These are phyloP conservation scores for Melanchra persicariae DNA, from an alignment of 2,888 invertebrate species.

Conservation along the genomic window DNA sequence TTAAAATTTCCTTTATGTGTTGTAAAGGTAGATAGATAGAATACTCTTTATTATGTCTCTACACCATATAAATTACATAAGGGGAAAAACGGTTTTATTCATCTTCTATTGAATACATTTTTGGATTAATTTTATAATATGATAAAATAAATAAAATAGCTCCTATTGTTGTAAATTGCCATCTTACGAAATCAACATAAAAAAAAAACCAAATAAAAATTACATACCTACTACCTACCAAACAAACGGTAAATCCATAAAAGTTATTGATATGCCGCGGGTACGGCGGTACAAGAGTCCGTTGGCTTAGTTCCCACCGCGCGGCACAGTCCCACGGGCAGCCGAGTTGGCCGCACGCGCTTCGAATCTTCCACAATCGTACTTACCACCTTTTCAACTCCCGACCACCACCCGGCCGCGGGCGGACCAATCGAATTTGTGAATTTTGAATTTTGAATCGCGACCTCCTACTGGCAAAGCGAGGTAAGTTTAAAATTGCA, in stretches of 20 bases:
- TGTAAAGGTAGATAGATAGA: too few species aligned
- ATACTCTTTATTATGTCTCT: too few species aligned
- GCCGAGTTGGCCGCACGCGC: conserved; percentile 76
- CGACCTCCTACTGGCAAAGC: conserved; percentile 45
- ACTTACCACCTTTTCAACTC: conserved; percentile 59
- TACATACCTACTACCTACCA: conserved; percentile 47
- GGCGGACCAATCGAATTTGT: conserved; percentile 66
- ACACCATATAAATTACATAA: too few species aligned
- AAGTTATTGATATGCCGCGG: conserved; percentile 65
- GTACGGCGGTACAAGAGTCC: conserved; percentile 54
- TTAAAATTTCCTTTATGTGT: too few species aligned
- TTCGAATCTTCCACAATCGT: conserved; percentile 50
- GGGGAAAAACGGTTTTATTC: too few species aligned
- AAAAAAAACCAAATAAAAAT: conserved; percentile 34
- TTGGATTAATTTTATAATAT: too few species aligned
- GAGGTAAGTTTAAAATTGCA: conserved; percentile 64
- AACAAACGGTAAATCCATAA: conserved; percentile 61
- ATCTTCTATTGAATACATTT: too few species aligned
- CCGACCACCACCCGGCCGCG: conserved; percentile 64
- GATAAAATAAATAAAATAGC: too few species aligned
- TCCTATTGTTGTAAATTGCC: too few species aligned
- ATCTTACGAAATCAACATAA: too few species aligned
- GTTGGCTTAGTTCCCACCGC: conserved; percentile 59
- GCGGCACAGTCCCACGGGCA: conserved; percentile 76
- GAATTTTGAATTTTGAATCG: conserved; percentile 73